Percentiles rank a stretch among this genome's conserved stretches.
phyloP scores from a whole-genome alignment of 1,140 invertebrate genomes.

The Bombus balteatus region DNA sequence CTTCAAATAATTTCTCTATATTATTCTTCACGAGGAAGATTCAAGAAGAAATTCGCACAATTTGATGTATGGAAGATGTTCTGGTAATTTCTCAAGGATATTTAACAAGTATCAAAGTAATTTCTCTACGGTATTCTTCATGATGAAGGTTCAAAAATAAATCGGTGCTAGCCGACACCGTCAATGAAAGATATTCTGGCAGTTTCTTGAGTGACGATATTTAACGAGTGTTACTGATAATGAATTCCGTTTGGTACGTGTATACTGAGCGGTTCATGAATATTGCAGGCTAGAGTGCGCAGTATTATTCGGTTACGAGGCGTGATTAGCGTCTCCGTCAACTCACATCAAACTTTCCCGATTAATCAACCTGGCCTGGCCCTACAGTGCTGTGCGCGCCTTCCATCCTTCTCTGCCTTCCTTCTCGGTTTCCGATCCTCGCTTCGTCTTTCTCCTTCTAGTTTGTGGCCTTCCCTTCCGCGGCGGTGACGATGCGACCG shows the following conservation, averaged over 20 bases:
- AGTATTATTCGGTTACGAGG: constrained; percentile 77
- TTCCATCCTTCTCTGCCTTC: constrained; percentile 24
- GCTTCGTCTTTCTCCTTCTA: constrained; percentile 45
- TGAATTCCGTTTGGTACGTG: constrained; percentile 68
- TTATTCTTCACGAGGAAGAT: no score
- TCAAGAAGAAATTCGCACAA: no score
- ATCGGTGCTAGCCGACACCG: no score
- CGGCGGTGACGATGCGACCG: constrained; percentile 77
- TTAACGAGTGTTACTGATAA: constrained; percentile 56
- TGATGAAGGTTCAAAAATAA: no score
- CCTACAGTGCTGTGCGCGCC: constrained; percentile 49
- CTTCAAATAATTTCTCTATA: no score
- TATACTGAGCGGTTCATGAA: constrained; percentile 65
- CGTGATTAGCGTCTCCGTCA: constrained; percentile 80
- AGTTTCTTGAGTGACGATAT: constrained; percentile 41
- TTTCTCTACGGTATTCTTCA: no score
- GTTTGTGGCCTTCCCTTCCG: constrained; percentile 68
- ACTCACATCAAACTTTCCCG: constrained; percentile 80
- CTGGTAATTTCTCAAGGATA: no score
- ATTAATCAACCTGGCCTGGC: constrained; percentile 76
- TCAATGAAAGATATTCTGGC: not conserved
- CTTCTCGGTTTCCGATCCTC: constrained; percentile 24
- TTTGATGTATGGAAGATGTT: no score
- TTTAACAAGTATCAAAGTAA: no score
- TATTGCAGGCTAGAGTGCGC: constrained; percentile 64